Base-by-base conservation (phyloP, 1,140 invertebrate genomes). In the Drosophila sturtevanti region DNA sequence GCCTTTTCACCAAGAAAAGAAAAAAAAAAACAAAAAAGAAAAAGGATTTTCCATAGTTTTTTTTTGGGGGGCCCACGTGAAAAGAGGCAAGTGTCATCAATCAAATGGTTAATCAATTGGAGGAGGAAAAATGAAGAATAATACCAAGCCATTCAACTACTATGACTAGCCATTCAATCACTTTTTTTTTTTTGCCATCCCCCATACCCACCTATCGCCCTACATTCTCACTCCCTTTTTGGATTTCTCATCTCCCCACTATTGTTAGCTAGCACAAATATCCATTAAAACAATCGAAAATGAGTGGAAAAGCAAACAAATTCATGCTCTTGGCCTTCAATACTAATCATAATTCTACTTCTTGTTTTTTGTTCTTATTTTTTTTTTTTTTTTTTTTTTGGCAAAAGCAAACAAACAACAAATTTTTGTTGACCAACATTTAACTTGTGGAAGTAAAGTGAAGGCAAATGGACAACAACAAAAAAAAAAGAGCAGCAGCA, bases 81-180 rank as follows among this genome's bases (percentile, higher is more conserved):
- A 10, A 48, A 48, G 41, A 48, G 24, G 16, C 63, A 6, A 37
- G 27, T 55, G 37, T 56, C 58, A 75, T 75, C 71, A 75, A 75
- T 74, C 71, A 75, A 74, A 51, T 27, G 58, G 71, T 38, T 60
- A 74, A 74, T 75, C 71, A 74, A 62, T 61, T n/a, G 63, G 58
- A 67, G 56, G 10, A 27, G 11, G 4, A 31, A 37, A 9, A 68
- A 44, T 16, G 11, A 48, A 48, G 22, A 41, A 10, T 6, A 58
- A 52, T 18, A 4, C 1, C 2, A 55, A 37, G 18, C 0, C 4
- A 58, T 10, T 31, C 34, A 64, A 34, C 27, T 65, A 52, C 54
- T 31, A 56, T 10, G 54, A 34, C 72, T 37, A 44, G 41, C 16
- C 41, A 27, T 48, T 38, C 48, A 72, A 74, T 72, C 52, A 55